Evolutionary conservation across 2,113 vertebrate genomes (phyloP).

Genomic region (Tonatia bakeri): DNA sequence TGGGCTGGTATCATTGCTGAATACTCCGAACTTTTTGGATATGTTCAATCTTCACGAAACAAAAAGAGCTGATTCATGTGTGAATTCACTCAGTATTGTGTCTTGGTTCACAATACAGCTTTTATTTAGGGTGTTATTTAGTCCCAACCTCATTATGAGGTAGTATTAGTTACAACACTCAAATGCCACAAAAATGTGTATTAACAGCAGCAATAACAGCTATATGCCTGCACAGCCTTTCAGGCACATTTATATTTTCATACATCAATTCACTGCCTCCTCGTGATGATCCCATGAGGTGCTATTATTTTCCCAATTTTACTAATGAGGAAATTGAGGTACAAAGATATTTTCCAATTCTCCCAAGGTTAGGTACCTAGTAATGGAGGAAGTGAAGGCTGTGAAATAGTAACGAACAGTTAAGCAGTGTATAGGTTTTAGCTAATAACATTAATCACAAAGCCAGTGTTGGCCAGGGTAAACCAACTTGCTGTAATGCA

Average conservation of each 20-base stretch:
- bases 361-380: background rate
- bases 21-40: background rate
- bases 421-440: background rate
- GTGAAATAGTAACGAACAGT: background rate
- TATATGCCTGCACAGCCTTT: background rate
- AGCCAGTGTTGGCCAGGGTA: background rate
- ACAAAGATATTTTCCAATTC: background rate
- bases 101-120: background rate
- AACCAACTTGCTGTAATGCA: background rate
- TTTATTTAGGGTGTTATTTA: background rate
- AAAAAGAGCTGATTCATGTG: background rate
- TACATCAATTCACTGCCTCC: background rate
- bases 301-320: background rate
- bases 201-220: background rate
- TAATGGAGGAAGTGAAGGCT: background rate
- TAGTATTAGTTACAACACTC: background rate
- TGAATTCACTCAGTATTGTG: background rate
- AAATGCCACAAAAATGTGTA: background rate
- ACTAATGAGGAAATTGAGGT: background rate
- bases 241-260: background rate
- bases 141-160: background rate
- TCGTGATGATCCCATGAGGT: background rate
- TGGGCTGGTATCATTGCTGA: background rate
- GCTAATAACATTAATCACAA: background rate
- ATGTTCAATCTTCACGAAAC: background rate